Evolutionary conservation across 1,140 invertebrate genomes (phyloP).

Genomic region (Lordiphosa collinella): DNA sequence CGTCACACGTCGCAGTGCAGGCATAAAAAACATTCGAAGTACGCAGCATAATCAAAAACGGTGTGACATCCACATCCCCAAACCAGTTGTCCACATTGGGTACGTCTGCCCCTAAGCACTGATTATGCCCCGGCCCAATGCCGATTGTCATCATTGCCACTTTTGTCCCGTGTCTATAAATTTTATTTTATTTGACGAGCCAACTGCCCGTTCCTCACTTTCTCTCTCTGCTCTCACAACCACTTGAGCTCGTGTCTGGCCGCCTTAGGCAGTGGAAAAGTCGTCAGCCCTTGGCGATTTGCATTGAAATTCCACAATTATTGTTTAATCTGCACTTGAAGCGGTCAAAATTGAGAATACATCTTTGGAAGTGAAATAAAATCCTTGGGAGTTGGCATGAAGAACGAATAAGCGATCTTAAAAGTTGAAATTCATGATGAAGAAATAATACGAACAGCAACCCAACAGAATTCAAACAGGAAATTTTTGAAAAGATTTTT

Average conservation of each 20-base stretch:
- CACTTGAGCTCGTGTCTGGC: slow-evolving; percentile 34
- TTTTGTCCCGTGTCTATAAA: slow-evolving; percentile 61
- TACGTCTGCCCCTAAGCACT: slow-evolving; percentile 52
- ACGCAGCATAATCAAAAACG: slow-evolving; percentile 67
- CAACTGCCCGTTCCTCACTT: slow-evolving; percentile 1
- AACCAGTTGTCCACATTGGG: slow-evolving; percentile 24
- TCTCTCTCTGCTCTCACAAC: slow-evolving; percentile 1
- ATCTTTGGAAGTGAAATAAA: too few relatives aligned
- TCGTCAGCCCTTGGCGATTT: slow-evolving; percentile 36
- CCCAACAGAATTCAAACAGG: too few relatives aligned
- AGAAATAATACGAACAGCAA: too few relatives aligned
- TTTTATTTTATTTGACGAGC: slow-evolving; percentile 57
- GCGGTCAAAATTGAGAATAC: too few relatives aligned
- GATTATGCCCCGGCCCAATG: slow-evolving; percentile 57
- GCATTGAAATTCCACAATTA: slow-evolving; percentile 71
- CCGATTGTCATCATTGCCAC: slow-evolving; percentile 69
- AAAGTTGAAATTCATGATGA: too few relatives aligned
- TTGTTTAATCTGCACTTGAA: slow-evolving; percentile 71
- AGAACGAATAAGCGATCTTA: too few relatives aligned
- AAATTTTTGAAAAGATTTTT: too few relatives aligned
- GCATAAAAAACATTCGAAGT: slow-evolving; percentile 68
- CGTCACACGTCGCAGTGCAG: slow-evolving; percentile 73
- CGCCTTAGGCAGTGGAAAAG: slow-evolving; percentile 19
- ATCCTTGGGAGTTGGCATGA: too few relatives aligned
- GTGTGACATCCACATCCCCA: slow-evolving; percentile 34